Base-by-base conservation (phyloP, 2,888 invertebrate genomes). In the Netelia virgata region DNA sequence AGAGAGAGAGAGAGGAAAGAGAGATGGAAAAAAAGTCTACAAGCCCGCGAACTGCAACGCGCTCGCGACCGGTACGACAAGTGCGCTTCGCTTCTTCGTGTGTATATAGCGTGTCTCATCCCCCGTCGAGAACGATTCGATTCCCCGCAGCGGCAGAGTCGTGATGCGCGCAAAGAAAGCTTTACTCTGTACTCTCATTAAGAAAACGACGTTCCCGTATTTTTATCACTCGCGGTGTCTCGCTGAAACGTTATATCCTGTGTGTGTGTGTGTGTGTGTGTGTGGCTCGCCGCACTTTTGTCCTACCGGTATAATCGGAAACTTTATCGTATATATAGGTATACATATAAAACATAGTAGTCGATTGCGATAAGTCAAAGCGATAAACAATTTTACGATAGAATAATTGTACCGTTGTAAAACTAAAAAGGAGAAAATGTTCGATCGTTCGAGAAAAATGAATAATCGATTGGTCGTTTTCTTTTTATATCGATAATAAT, bases 131-230 rank as follows among this genome's bases (percentile, higher is more conserved):
- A 79, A 75, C 73, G 82, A 87, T 86, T 83, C 85, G 85, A 86
- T 82, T 85, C 84, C 85, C 72, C 72, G 72, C 72, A 72, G 72
- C 84, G 80, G 80, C 82, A 28, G 73, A 82, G 61, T 82, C 84
- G 84, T 78, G 80, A 80, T 82, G 75, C 70, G 87, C 85, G 90
- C 91, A 92, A 92, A 92, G 93, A 92, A 93, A 93, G 93, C 93
- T 93, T 93, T 93, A 91, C 92, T 93, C 91, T 92, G 93, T 93
- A 93, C 93, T 92, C 92, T 93, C 92, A 93, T 93, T 93, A 93
- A 93, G 92, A 90, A 91, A 92, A 92, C 84, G 82, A 76, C 79
- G 82, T 85, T 86, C 81, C 64, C 86, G 83, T 87, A 85, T 86
- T 82, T 83, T 87, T 74, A 77, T 83, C 78, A 70, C 82, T 84